phyloP scores from a whole-genome alignment of 1,140 invertebrate genomes.

The Trachymyrmex septentrionalis region DNA sequence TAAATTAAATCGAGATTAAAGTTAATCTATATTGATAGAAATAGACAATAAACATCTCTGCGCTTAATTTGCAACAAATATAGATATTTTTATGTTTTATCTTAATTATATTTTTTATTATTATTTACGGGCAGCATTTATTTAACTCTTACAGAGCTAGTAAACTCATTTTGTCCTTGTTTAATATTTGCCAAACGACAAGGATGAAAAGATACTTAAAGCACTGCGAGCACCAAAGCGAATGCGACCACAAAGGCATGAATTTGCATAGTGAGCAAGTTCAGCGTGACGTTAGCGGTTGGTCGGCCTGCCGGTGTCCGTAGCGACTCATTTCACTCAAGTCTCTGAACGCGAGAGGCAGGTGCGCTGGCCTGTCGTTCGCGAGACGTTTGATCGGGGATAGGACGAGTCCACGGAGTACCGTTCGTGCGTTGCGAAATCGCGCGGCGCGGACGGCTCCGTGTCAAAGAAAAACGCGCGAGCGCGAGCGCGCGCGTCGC shows the following conservation, averaged over 20 bases:
- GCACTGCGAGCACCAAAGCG: too few species aligned
- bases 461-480: not conserved
- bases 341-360: conserved; percentile 78
- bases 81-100: not conserved
- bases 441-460: not conserved
- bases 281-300: conserved; percentile 53
- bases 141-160: too few species aligned
- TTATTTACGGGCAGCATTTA: not conserved
- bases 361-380: conserved; percentile 78
- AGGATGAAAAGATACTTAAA: too few species aligned
- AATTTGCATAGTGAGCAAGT: not conserved
- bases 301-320: conserved; percentile 77
- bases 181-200: too few species aligned
- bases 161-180: too few species aligned
- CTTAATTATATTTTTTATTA: not conserved
- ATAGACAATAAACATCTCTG: too few species aligned
- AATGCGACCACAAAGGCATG: not conserved
- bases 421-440: conserved; percentile 61
- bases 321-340: conserved; percentile 77
- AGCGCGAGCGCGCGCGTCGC: not conserved
- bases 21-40: too few species aligned
- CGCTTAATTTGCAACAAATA: not conserved
- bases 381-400: conserved; percentile 74
- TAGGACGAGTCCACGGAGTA: conserved; percentile 67
- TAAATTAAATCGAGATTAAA: too few species aligned